Evolutionary conservation across 2,797 vertebrate species (phyloP).

Genomic region (Rallus crepitans): DNA sequence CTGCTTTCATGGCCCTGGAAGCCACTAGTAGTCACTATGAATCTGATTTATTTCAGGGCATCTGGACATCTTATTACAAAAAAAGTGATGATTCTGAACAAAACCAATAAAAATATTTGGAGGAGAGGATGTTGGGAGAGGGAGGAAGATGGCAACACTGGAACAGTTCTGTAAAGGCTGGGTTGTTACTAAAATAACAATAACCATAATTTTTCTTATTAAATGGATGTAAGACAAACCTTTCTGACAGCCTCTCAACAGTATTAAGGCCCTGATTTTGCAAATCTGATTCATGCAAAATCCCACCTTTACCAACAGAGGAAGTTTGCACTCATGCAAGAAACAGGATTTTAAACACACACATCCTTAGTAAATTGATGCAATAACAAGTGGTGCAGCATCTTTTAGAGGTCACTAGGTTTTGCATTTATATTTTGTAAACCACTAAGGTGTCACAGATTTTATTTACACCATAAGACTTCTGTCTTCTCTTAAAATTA

Average conservation of each 20-base stretch:
- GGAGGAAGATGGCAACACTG: accelerated
- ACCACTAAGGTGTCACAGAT: neutral
- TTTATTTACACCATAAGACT: neutral
- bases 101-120: neutral
- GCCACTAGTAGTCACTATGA: neutral
- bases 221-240: neutral
- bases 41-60: neutral
- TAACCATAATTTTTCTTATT: neutral
- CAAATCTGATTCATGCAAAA: neutral
- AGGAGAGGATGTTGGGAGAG: accelerated
- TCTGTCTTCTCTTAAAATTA: neutral
- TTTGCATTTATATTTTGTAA: neutral
- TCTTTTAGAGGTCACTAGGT: neutral
- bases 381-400: neutral
- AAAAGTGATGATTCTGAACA: neutral
- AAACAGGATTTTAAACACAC: neutral
- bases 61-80: neutral
- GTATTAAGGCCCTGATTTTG: neutral
- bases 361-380: neutral
- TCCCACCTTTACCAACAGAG: neutral
- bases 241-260: neutral
- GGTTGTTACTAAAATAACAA: neutral
- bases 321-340: neutral
- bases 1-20: neutral
- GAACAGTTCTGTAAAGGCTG: neutral